Conservation (phyloP, 2,113 vertebrate species). For the Melanerpes formicivorus region DNA sequence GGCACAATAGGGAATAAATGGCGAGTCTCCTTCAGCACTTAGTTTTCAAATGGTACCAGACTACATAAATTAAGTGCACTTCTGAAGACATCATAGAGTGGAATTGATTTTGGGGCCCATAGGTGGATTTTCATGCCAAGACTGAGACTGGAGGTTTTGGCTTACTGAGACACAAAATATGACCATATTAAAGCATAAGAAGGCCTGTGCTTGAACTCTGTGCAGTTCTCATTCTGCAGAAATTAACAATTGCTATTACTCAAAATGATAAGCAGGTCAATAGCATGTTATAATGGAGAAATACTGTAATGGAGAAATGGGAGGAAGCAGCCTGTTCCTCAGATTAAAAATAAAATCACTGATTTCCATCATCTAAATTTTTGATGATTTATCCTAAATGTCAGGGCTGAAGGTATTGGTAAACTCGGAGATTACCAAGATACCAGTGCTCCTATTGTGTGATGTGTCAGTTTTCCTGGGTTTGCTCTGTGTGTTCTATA, state of each 20-base stretch:
- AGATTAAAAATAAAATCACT: neutral
- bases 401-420: neutral
- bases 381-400: neutral
- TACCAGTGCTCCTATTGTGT: neutral
- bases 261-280: neutral
- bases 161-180: slow-evolving; percentile 50
- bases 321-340: neutral
- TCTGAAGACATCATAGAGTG: slow-evolving; percentile 65
- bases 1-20: neutral
- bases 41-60: slow-evolving; percentile 54
- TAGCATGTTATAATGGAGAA: neutral
- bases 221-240: slow-evolving; percentile 5
- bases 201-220: neutral
- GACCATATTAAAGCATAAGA: slow-evolving; percentile 39
- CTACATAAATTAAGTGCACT: slow-evolving; percentile 75
- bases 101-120: slow-evolving; percentile 68
- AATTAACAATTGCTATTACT: neutral
- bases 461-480: neutral
- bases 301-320: neutral
- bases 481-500: neutral
- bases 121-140: slow-evolving; percentile 69
- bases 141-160: slow-evolving; percentile 11
- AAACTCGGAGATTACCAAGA: neutral
- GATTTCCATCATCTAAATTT: neutral
- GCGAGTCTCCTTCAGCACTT: slow-evolving; percentile 49